Evolutionary conservation across 2,797 vertebrate genomes (phyloP), one percentile per base, ranked within the genome.

Genomic region (Acestrorhynchus altus): DNA sequence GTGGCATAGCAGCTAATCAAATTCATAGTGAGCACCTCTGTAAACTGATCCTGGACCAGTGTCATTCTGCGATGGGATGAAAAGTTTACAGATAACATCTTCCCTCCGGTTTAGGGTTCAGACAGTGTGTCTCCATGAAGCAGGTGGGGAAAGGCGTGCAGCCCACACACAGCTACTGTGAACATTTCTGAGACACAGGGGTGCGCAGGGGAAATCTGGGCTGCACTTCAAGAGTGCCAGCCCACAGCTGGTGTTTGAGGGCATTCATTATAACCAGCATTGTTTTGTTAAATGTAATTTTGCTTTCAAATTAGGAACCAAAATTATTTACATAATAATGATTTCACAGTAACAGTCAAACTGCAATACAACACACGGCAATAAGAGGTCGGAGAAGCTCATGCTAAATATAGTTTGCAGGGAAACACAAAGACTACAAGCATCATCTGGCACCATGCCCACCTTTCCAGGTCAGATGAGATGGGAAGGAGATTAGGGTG

Each of bases 31-130:
- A 54, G 71, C 4, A 35, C 42, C 16, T 52, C 28, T 63, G 63
- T 68, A 68, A 74, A 60, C 18, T 18, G 63, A 74, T 68, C 44
- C 64, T 12, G 31, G 26, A 61, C 9, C 59, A 51, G 26, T 35
- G 46, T 51, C 44, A 44, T 49, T 68, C 65, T 51, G 26, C 24
- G 61, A 24, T 42, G 31, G 44, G 63, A 60, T 60, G 39, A 67
- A 51, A 74, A 20, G 44, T 74, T 72, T 74, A 79, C 63, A 35
- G 63, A 74, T 67, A 68, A 42, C 31, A 68, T 79, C 44, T 60
- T 24, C 8, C 20, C 47, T 74, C 71, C 44, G 77, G 77, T 68
- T 8, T 16, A 68, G 54, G 54, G 46, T 61, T 68, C 77, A 79
- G 77, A 74, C 77, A 68, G 6, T 5, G 47, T 22, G 77, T 74